Conservation (phyloP, 1,140 invertebrate species). For the Drosophila bipectinata region DNA sequence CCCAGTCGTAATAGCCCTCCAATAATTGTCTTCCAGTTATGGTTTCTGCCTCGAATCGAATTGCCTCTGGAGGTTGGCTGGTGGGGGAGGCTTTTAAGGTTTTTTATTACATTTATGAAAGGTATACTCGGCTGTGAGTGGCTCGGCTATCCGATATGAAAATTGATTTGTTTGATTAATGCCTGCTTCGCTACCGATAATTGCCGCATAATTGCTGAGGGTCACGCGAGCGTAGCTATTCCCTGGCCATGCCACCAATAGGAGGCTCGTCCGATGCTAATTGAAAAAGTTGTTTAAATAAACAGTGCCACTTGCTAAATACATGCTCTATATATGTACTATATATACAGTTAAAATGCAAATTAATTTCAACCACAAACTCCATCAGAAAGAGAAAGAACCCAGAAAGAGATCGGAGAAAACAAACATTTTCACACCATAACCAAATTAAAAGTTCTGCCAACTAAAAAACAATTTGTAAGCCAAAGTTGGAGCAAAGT, state of each 20-base stretch:
- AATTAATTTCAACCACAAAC: constrained; percentile 74
- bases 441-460: constrained; percentile 78
- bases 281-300: constrained; percentile 62
- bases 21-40: constrained; percentile 53
- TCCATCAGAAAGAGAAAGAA: constrained; percentile 54
- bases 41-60: constrained; percentile 51
- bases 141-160: constrained; percentile 57
- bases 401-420: constrained; percentile 13
- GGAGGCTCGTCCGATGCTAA: constrained; percentile 30
- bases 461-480: constrained; percentile 80
- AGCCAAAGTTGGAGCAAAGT: constrained; percentile 65
- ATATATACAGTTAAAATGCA: constrained; percentile 56
- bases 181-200: constrained; percentile 53
- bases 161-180: constrained; percentile 81
- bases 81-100: constrained; percentile 68
- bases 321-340: constrained; percentile 4
- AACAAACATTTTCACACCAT: constrained; percentile 78
- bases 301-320: constrained; percentile 25
- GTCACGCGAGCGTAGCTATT: constrained; percentile 37
- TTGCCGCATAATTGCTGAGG: constrained; percentile 67
- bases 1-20: constrained; percentile 36
- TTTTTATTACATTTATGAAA: constrained; percentile 78
- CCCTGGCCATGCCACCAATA: too few relatives aligned
- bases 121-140: constrained; percentile 36
- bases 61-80: constrained; percentile 52